A percentile compares a stretch with the other conserved stretches of the same genome.
Conservation (phyloP, 2,888 invertebrate species). For the Sicus ferrugineus region DNA sequence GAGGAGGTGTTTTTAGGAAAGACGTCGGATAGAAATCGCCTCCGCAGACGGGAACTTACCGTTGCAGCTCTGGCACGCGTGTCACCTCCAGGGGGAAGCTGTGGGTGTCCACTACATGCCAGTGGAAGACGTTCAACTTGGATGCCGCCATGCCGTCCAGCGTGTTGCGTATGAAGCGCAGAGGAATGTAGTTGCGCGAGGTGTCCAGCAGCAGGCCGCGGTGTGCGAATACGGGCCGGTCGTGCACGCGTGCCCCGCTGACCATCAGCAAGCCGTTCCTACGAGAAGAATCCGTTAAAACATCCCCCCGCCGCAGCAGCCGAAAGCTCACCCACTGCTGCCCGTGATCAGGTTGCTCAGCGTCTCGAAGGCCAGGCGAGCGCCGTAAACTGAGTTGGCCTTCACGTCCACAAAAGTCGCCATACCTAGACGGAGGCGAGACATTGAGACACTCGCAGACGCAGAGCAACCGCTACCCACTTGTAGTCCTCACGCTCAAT, state of each 20-base stretch:
- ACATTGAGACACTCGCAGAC: background rate
- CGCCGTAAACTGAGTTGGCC: slow-evolving; percentile 75
- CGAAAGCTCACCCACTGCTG: slow-evolving; percentile 45
- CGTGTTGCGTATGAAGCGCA: slow-evolving; percentile 73
- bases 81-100: slow-evolving; percentile 87
- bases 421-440: slow-evolving; percentile 57
- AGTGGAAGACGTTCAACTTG: slow-evolving; percentile 92
- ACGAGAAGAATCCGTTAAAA: background rate
- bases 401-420: slow-evolving; percentile 68
- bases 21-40: background rate
- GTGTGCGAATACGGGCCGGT: slow-evolving; percentile 82
- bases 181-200: slow-evolving; percentile 84
- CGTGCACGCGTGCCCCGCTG: slow-evolving; percentile 72
- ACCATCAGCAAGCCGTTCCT: slow-evolving; percentile 71
- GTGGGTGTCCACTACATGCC: slow-evolving; percentile 91
- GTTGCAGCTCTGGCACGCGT: slow-evolving; percentile 71
- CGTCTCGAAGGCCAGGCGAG: slow-evolving; percentile 79
- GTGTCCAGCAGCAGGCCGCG: slow-evolving; percentile 90
- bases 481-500: slow-evolving; percentile 69
- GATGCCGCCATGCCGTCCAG: slow-evolving; percentile 84
- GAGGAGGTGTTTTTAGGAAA: background rate
- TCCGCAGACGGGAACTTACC: background rate
- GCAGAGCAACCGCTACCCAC: slow-evolving; percentile 54
- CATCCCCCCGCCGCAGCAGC: slow-evolving; percentile 43
- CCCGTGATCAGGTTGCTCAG: slow-evolving; percentile 73